Evolutionary conservation across 2,888 invertebrate species (phyloP), one percentile per base, ranked within the genome.

Genomic region (Lymantria monacha): DNA sequence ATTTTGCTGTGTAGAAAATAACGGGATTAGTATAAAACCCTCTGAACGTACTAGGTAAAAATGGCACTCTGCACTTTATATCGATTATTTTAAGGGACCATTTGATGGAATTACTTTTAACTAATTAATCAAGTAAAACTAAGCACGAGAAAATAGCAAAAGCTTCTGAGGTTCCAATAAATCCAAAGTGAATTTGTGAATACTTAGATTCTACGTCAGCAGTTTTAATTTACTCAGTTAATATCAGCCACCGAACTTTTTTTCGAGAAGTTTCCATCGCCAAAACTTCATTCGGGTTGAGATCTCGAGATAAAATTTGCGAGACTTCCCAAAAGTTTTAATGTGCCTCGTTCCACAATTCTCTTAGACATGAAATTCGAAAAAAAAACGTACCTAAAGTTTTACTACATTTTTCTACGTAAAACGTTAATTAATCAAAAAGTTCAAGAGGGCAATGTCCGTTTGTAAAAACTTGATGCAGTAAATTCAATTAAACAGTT

Each of bases 251-350:
- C 54, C 60, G 67, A 68, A 61, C 49, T 65, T 63, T 51, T 53
- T 54, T 54, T 9, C 48, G 42, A 49, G 53, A 64, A 72, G 71
- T 70, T 70, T 70, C 66, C 60, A 53, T 61, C 62, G 55, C 61
- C 65, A 57, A 22, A 70, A 73, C 70, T 76, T 67, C 69, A 65
- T 66, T 67, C 59, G 56, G 68, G 74, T 73, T 71, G 76, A 80
- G 47, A 81, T 79, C 75, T 76, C 64, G 49, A 71, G 72, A 79
- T 79, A 79, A 80, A 79, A 81, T 69, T 71, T 66, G 69, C 71
- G 68, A 46, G 41, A 72, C 71, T 73, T 64, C 70, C 66, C 66
- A 60, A 74, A 85, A 83, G 75, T 84, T 85, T 80, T 78, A 80
- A 83, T 76, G 77, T 72, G 66, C 70, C 74, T 63, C 74, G 75